phyloP scores from a whole-genome alignment of 2,113 vertebrate species.

The Urocolius indicus region DNA sequence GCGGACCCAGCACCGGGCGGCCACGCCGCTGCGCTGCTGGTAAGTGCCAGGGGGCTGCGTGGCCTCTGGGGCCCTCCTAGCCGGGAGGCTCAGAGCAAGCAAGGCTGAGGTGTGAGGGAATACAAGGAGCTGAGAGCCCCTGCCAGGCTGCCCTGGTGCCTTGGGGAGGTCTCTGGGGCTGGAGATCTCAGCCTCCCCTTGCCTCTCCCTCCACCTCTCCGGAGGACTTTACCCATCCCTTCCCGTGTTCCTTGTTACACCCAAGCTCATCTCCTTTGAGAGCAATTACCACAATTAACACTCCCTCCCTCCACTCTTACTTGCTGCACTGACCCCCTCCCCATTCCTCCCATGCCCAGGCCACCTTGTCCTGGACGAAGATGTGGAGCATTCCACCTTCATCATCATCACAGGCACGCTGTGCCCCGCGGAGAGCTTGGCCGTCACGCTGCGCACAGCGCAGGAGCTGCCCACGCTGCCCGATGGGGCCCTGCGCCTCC shows the following conservation, averaged over 20 bases:
- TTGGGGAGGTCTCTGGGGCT: background rate
- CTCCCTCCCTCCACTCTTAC: no score
- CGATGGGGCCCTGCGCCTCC: constrained; percentile 85
- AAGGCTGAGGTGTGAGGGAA: background rate
- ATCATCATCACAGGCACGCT: constrained; percentile 86
- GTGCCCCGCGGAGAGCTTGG: constrained; percentile 85
- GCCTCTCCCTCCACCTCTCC: background rate
- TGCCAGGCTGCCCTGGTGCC: background rate
- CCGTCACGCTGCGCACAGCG: constrained; percentile 86
- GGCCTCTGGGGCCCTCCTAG: background rate
- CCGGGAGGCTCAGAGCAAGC: rapidly evolving
- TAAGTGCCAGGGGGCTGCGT: background rate
- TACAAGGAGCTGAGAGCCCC: background rate
- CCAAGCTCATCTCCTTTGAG: background rate
- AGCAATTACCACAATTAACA: background rate
- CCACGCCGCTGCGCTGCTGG: constrained; percentile 81
- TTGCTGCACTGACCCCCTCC: background rate
- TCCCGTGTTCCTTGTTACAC: rapidly evolving
- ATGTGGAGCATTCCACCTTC: constrained; percentile 87
- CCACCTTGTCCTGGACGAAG: constrained; percentile 92
- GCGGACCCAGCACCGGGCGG: constrained; percentile 62
- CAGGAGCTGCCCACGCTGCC: constrained; percentile 89
- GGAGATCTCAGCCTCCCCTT: background rate
- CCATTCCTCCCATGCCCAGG: constrained; percentile 73
- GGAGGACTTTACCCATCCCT: background rate